Evolutionary conservation across 2,797 vertebrate species (phyloP), one percentile per base, ranked within the genome.

Genomic region (Crocodylus rhombifer): DNA sequence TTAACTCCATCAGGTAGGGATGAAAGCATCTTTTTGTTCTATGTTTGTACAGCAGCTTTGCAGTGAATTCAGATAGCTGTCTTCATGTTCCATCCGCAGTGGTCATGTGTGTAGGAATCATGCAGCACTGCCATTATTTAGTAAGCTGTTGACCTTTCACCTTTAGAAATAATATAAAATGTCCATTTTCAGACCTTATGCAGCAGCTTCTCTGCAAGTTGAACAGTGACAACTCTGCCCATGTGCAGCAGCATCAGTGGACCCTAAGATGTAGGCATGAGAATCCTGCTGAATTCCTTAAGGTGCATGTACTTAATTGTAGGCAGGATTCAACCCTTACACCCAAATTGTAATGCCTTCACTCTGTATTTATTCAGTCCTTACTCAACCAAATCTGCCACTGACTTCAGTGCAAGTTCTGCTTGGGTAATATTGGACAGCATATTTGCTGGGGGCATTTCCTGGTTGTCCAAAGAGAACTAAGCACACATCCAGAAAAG

Each of bases 1-100:
- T 98, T 93, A 99, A 97, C 97, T 99, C 99, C 77, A 95, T 98
- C 98, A 99, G 99, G 99, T 99, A 98, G 97, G 96, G 94, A 51
- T 51, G 25, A 23, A 26, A 78, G 60, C 14, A 23, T 26, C 13
- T 14, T 23, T 69, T 71, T 25, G 33, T 23, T 36, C 13, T 71
- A 36, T 71, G 20, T 25, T 71, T 25, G 33, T 71, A 42, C 67
- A 42, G 67, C 20, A 25, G 12, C 21, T 14, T 28, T 65, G 4
- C 64, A 17, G 64, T 15, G n/a, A 64, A 28, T 7, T 25, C n/a
- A 64, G 63, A 9, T 30, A 69, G 67, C 67, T 23, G 23, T 21
- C 33, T 69, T 69, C 33, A 10, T 36, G 12, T 36, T 36, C 67
- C 67, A 36, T 69, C 21, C 67, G 21, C 33, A 8, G 14, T 11